Evolutionary conservation across 2,888 invertebrate genomes (phyloP), one percentile per base, ranked within the genome.

Genomic region (Pemphredon lugubris): DNA sequence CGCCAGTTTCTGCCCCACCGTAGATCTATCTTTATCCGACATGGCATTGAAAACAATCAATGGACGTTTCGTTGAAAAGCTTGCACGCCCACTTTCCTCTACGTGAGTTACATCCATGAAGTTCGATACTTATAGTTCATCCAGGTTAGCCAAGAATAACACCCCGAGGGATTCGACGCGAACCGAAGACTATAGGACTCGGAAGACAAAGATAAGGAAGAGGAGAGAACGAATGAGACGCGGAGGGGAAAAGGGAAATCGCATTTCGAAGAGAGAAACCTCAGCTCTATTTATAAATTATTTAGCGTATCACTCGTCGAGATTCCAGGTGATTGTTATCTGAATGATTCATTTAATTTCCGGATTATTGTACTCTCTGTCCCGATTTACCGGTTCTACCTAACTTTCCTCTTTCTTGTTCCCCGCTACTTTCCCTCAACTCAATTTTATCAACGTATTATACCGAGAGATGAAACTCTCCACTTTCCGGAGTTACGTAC

Each of bases 301-400:
- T 16, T 45, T 16, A 16, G 32, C 30, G 4, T 14, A 32, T 7
- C 37, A 14, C 18, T 13, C 11, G 2, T 7, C 6, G 34, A 32
- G 40, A 32, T 48, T 42, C 34, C 21, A 37, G 34, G 14, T 40
- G 26, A 60, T 53, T 48, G 42, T 21, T 18, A 9, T 34, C 65
- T 42, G 18, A 20, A 54, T 37, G 54, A 55, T 55, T 68, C 48
- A 48, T 44, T 54, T 44, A 50, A 30, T 68, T 54, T 21, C 14
- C n/a, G n/a, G 16, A 47, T 58, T 11, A 51, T 34, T 20, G n/a
- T 9, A 6, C 14, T 18, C 21, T 26, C 2, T 3, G 11, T 11
- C 9, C 9, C 3, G 37, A 48, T 18, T 30, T 30, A 30, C 9
- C 2, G 6, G 7, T 2, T 30, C 9, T 30, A 9, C 30, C 9